Evolutionary conservation across 2,797 vertebrate species (phyloP).

Genomic region (Enteromius radiatus): DNA sequence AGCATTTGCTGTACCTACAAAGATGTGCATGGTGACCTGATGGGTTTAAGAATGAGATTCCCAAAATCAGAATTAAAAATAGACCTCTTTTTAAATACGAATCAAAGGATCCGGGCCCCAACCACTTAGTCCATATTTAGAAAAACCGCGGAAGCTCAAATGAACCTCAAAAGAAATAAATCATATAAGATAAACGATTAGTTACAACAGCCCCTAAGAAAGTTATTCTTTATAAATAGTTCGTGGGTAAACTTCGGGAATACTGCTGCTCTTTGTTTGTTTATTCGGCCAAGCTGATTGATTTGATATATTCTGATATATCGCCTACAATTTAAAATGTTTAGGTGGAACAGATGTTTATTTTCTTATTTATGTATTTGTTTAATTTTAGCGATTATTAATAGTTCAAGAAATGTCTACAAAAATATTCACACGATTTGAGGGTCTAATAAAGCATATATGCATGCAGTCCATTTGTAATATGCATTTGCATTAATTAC

Average conservation of each 20-base stretch:
- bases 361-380: not conserved
- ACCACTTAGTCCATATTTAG: slow-evolving; percentile 20
- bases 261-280: not conserved
- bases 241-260: not conserved
- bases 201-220: slow-evolving; percentile 11
- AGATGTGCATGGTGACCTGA: not conserved
- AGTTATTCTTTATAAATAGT: not conserved
- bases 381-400: not conserved
- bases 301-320: not conserved
- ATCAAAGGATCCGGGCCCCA: not conserved
- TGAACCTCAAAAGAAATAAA: slow-evolving; percentile 16
- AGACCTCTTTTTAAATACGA: not conserved
- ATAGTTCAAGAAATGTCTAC: not conserved
- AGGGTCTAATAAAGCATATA: not conserved
- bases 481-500: not conserved
- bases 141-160: slow-evolving; percentile 12
- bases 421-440: slow-evolving; percentile 9
- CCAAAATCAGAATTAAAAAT: slow-evolving; percentile 20
- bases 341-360: not conserved
- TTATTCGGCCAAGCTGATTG: not conserved
- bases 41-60: not conserved
- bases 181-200: slow-evolving; percentile 21
- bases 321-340: not conserved
- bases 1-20: not conserved
- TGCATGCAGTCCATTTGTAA: not conserved